These are phyloP conservation scores for Chloropsis cyanopogon DNA, from an alignment of 2,113 vertebrate genomes.

Conservation along the genomic window DNA sequence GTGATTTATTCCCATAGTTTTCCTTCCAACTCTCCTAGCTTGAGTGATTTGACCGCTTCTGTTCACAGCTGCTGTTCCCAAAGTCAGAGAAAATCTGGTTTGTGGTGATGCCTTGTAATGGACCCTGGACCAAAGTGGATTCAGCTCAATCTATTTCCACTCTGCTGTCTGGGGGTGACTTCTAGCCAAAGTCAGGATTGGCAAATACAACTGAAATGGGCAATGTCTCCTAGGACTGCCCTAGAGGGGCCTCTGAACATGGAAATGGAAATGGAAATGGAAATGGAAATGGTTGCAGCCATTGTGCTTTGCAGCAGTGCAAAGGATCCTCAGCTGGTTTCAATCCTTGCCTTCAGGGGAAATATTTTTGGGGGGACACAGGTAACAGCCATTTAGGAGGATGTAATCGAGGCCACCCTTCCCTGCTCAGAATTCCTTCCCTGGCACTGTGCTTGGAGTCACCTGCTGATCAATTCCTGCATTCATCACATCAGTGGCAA, in stretches of 20 bases:
- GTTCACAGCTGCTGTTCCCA: not conserved
- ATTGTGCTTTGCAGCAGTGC: not conserved
- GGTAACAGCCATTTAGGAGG: not conserved
- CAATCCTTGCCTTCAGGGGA: not conserved
- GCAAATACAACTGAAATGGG: not conserved
- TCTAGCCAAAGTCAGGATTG: not conserved
- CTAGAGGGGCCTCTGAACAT: not conserved
- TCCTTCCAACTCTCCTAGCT: not conserved
- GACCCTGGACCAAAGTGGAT: not conserved
- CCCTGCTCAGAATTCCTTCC: not conserved
- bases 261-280: not conserved
- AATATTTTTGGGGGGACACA: not conserved
- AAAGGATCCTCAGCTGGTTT: not conserved
- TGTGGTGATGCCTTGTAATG: not conserved
- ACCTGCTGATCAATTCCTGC: not conserved
- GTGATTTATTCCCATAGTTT: not conserved
- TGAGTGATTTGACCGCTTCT: not conserved
- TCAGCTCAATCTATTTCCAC: not conserved
- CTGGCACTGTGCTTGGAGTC: not conserved
- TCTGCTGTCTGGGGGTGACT: not conserved
- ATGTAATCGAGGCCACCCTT: not conserved
- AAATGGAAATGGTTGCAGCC: not conserved
- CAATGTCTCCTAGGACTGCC: not conserved
- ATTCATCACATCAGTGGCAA: not conserved
- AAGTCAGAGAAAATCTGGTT: not conserved